These are phyloP conservation scores for Muschampia plurimacula DNA, from an alignment of 2,888 invertebrate genomes.

Conservation along the genomic window DNA sequence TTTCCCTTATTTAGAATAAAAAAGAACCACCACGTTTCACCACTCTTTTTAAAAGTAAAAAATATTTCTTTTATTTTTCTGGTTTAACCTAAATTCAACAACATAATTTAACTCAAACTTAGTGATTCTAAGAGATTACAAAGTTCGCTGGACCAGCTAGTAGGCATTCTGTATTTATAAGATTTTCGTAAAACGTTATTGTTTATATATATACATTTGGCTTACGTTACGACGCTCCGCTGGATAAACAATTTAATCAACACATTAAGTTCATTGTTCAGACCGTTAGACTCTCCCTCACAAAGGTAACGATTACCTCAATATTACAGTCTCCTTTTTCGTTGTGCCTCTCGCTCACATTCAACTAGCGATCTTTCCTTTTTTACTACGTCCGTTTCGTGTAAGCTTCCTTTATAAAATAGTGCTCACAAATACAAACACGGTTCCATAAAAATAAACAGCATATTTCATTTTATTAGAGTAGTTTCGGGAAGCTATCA, in stretches of 20 bases:
- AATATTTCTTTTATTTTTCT: too few relatives aligned
- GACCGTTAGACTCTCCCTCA: constrained; percentile 42
- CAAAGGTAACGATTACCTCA: constrained; percentile 41
- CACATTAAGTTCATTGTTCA: neutral
- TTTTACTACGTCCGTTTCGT: constrained; percentile 56
- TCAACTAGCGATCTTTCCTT: constrained; percentile 47
- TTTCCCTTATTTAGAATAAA: too few relatives aligned
- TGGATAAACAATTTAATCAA: neutral
- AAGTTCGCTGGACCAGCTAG: too few relatives aligned
- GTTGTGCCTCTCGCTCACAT: constrained; percentile 45
- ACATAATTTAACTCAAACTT: too few relatives aligned
- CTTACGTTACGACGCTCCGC: neutral
- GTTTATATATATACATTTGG: neutral
- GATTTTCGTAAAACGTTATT: too few relatives aligned
- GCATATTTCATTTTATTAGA: neutral
- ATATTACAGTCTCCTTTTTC: constrained; percentile 46
- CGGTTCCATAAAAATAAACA: constrained; percentile 47
- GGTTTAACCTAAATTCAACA: too few relatives aligned
- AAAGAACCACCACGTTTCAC: too few relatives aligned
- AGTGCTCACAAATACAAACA: constrained; percentile 34
- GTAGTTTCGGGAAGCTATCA: neutral
- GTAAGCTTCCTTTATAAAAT: constrained; percentile 44
- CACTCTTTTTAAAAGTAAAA: too few relatives aligned
- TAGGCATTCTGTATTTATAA: too few relatives aligned
- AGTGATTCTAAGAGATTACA: too few relatives aligned